Evolutionary conservation across 2,797 vertebrate genomes (phyloP).

Genomic region (Hippoglossus hippoglossus): DNA sequence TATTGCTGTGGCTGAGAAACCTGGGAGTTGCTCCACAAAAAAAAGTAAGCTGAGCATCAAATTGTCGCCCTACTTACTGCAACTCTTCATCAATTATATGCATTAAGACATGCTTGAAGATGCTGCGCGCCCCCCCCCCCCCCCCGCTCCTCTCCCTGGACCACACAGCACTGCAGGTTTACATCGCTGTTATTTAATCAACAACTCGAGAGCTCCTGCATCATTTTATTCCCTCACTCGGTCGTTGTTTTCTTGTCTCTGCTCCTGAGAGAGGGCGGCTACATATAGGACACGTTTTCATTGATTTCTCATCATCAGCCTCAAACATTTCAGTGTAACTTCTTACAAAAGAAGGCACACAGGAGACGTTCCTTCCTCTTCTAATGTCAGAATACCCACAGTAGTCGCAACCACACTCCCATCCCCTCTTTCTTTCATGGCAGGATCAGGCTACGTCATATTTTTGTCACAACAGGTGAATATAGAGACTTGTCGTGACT

Average conservation of each 20-base stretch:
- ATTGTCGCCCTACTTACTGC: slow-evolving; percentile 66
- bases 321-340: slow-evolving; percentile 28
- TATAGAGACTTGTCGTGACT: too few species aligned
- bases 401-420: not conserved
- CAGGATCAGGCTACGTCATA: not conserved
- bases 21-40: slow-evolving; percentile 66
- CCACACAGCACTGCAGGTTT: slow-evolving; percentile 42
- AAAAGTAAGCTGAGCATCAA: slow-evolving; percentile 35
- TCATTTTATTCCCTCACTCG: slow-evolving; percentile 30
- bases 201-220: slow-evolving; percentile 17
- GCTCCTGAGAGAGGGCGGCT: slow-evolving; percentile 28
- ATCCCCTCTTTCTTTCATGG: not conserved
- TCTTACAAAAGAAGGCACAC: slow-evolving; percentile 22
- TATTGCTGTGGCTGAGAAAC: slow-evolving; percentile 39
- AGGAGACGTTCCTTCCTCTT: slow-evolving; percentile 8
- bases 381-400: slow-evolving; percentile 1
- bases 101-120: slow-evolving; percentile 56
- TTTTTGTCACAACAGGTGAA: not conserved
- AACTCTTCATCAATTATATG: slow-evolving; percentile 67
- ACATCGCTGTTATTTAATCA: slow-evolving; percentile 24
- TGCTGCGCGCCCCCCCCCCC: slow-evolving; percentile 29
- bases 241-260: slow-evolving; percentile 25
- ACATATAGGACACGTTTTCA: slow-evolving; percentile 32
- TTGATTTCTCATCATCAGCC: slow-evolving; percentile 49
- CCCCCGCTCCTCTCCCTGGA: slow-evolving; percentile 46